A percentile compares a stretch with the other conserved stretches of the same genome.
Evolutionary conservation across 1,140 invertebrate species (phyloP).

Genomic region (Spodoptera frugiperda): DNA sequence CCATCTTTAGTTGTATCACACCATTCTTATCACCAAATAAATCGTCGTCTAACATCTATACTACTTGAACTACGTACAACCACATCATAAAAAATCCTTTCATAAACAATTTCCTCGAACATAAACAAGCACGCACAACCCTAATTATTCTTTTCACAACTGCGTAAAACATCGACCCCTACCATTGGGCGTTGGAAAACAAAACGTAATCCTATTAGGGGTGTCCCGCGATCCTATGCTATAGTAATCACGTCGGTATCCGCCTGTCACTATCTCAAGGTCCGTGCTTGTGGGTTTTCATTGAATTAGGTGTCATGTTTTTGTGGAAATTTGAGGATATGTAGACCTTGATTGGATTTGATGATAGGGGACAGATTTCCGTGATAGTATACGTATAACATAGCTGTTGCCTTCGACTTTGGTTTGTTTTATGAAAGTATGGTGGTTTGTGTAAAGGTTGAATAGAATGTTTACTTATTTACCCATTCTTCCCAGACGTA

Average conservation of each 20-base stretch:
- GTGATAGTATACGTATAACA: background rate
- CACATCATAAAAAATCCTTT: too few species aligned
- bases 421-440: too few species aligned
- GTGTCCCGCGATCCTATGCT: background rate
- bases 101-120: too few species aligned
- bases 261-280: constrained; percentile 20
- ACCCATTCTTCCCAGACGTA: too few species aligned
- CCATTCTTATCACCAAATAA: too few species aligned
- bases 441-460: too few species aligned
- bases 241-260: constrained; percentile 19
- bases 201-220: constrained; percentile 34
- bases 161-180: background rate
- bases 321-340: constrained; percentile 14
- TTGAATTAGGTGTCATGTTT: constrained; percentile 32
- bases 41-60: too few species aligned
- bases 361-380: background rate
- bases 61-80: too few species aligned
- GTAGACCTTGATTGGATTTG: background rate
- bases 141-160: background rate
- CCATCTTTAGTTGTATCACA: too few species aligned
- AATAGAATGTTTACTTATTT: too few species aligned
- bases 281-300: constrained; percentile 40
- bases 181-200: constrained; percentile 8
- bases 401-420: too few species aligned
- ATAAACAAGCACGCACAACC: too few species aligned